Base-by-base conservation (phyloP, 2,888 invertebrate species). In the Ellobium chinense region DNA sequence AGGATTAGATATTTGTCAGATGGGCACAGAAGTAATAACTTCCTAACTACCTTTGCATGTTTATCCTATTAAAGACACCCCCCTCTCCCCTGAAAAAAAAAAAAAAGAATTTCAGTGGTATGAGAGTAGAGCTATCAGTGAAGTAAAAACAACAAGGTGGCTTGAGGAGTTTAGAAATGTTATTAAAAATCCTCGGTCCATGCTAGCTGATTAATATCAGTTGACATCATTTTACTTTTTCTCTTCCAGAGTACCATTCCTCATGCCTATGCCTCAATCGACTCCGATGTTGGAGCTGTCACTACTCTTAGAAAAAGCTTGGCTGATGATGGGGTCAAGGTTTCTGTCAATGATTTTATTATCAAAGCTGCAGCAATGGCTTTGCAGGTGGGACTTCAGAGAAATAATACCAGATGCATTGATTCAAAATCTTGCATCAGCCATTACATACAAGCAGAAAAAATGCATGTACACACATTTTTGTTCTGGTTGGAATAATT, bases 261-360 rank as follows among this genome's bases (percentile, higher is more conserved):
- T n/a, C 95, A 95, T 91, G 94, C 95, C 1, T 95, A 95, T 89
- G 93, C 94, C n/a, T 93, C 93, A n/a, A 93, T 94, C 39, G 94
- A 94, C 68, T 94, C 95, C 79, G 91, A 93, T 76, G 93, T 95
- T 60, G 94, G 94, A 85, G 93, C 93, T 62, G 88, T 95, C 21
- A 88, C 93, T 7, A 91, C 92, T 68, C 87, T 95, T 1, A 92
- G 95, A 21, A 94, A 94, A 83, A 93, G 94, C 85, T 91, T 95
- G 24, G 89, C 89, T 85, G 91, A 88, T 5, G 93, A 94, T 24
- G 94, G 94, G 34, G 89, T 94, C 36, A 94, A 94, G 83, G 94
- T 95, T 0, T 95, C 95, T 2, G 92, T 95, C 14, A 95, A 95
- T 91, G 95, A 95, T 90, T 95, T 95, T 85, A 93, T 96, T 54